phyloP scores from a whole-genome alignment of 2,113 vertebrate genomes.

The Notechis scutatus region DNA sequence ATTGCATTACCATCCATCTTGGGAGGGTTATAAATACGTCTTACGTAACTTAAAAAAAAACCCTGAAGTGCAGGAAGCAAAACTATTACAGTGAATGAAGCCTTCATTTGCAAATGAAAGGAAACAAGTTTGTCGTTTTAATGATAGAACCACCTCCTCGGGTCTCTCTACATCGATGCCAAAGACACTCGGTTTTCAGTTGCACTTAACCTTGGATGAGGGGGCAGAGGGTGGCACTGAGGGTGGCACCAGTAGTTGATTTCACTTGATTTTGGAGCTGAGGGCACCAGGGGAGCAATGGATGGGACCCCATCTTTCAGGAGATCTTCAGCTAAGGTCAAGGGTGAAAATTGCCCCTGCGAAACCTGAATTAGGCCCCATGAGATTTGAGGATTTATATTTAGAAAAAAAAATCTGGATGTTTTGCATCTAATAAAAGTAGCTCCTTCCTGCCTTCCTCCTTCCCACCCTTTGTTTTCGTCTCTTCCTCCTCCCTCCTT shows the following conservation, averaged over 20 bases:
- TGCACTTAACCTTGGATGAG: not conserved
- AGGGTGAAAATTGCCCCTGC: too few species aligned
- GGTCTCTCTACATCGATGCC: too few species aligned
- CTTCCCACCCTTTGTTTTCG: not conserved
- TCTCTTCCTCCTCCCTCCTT: not conserved
- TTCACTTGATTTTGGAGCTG: not conserved
- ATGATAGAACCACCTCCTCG: too few species aligned
- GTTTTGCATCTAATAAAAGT: constrained; percentile 32
- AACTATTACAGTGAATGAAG: constrained; percentile 15
- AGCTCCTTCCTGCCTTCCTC: not conserved
- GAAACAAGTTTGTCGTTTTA: not conserved
- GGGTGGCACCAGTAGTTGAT: not conserved
- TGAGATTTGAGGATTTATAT: not conserved
- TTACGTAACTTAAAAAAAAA: constrained; percentile 5
- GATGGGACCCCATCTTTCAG: not conserved
- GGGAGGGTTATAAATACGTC: constrained; percentile 43
- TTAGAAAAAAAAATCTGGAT: not conserved
- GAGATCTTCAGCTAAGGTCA: not conserved
- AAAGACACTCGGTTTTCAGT: not conserved
- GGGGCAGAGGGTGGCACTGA: fast-evolving
- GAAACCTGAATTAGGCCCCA: not conserved
- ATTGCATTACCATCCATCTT: constrained; percentile 30
- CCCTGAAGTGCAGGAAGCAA: constrained; percentile 1
- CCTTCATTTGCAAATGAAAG: not conserved
- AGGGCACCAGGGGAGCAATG: not conserved